Base-by-base conservation (phyloP, 2,888 invertebrate genomes). In the Rapana venosa region DNA sequence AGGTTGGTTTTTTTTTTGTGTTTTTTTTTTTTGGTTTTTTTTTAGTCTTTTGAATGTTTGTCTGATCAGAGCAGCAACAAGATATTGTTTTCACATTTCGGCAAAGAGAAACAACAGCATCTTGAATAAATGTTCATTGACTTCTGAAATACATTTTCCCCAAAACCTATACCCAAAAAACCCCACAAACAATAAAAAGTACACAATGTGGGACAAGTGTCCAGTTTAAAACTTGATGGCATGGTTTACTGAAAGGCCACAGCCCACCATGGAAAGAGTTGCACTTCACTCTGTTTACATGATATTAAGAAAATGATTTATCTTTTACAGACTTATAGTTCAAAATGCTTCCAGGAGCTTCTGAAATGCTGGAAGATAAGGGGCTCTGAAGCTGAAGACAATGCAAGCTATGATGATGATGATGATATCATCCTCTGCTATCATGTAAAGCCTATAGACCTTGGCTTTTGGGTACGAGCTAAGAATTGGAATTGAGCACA, bases 11-110 rank as follows among this genome's bases (percentile, higher is more conserved):
- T 61, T 88, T 56, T 77, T 79, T 87, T 77, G 58, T 47, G 22
- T 61, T 81, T 90, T 87, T 47, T 89, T 36, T 66, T 89, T 32
- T 56, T 88, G 77, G 77, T 74, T 85, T 86, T 79, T 88, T 88
- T 88, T 85, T 88, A 87, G 56, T 87, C 88, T 87, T 87, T 87
- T 74, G 88, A 86, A 47, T 81, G n/a, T 77, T 87, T 36, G 77
- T 81, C 36, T 56, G 47, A 61, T 86, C 88, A 74, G 87, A 89
- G 84, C 87, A 89, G 36, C 86, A 89, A 74, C 56, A 83, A 88
- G 84, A 79, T 81, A 26, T 77, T 77, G 79, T 86, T 58, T 30
- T 84, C 47, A 85, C 61, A 88, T 30, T 74, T 35, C 30, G 32
- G 32, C 17, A 30, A 56, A 47, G 58, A 5, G 4, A 30, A 47